A percentile compares a stretch with the other conserved stretches of the same genome.
These are phyloP conservation scores for Entomyzon cyanotis DNA, from an alignment of 2,113 vertebrate species.

Conservation along the genomic window DNA sequence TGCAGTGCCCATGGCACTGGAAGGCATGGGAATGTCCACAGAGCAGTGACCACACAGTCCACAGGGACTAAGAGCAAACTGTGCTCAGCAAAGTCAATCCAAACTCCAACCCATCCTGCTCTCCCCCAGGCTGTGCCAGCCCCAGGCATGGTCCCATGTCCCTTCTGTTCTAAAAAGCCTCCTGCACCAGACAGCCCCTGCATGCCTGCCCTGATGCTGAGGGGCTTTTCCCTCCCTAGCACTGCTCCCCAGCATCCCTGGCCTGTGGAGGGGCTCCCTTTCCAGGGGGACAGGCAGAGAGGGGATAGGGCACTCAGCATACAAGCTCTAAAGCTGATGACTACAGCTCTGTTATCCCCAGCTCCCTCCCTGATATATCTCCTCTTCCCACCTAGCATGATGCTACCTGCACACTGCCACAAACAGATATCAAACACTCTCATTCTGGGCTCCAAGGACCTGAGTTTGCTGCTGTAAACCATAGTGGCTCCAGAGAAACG, in stretches of 20 bases:
- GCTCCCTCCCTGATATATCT: not conserved
- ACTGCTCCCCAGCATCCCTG: not conserved
- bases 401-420: not conserved
- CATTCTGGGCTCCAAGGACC: not conserved
- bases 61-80: not conserved
- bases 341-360: not conserved
- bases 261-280: not conserved
- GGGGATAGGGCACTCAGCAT: not conserved
- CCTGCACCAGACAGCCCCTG: not conserved
- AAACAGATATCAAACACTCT: not conserved
- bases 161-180: not conserved
- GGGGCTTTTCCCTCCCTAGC: not conserved
- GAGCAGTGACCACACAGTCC: not conserved
- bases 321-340: not conserved
- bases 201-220: not conserved
- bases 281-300: not conserved
- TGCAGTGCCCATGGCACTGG: not conserved
- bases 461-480: constrained; percentile 50
- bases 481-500: not conserved
- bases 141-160: not conserved
- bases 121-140: not conserved
- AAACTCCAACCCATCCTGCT: not conserved
- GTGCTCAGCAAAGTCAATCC: not conserved
- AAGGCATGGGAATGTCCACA: fast-evolving
- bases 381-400: not conserved